Evolutionary conservation across 2,113 vertebrate species (phyloP).

Genomic region (Psilopogon haemacephalus): DNA sequence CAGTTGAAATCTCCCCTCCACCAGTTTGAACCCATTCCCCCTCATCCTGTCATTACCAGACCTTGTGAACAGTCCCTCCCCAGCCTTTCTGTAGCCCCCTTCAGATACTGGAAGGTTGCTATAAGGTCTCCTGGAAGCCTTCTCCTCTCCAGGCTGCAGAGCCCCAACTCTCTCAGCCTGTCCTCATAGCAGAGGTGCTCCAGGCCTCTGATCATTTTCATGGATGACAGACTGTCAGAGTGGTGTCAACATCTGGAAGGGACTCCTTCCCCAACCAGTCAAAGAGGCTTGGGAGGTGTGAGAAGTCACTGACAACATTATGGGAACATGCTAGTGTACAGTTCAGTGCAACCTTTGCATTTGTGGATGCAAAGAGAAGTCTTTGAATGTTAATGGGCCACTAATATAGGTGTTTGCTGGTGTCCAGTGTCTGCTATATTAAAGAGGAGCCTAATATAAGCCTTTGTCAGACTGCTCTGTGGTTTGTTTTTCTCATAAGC

Average conservation of each 20-base stretch:
- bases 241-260: not conserved
- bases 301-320: not conserved
- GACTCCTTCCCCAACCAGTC: not conserved
- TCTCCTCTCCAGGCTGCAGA: too few relatives aligned
- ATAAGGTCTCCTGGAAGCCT: too few relatives aligned
- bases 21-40: too few relatives aligned
- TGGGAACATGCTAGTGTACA: not conserved
- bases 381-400: rapidly evolving
- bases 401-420: not conserved
- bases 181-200: too few relatives aligned
- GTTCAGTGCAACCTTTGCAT: not conserved
- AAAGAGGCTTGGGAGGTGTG: not conserved
- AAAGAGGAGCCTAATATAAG: not conserved
- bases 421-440: not conserved
- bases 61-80: too few relatives aligned
- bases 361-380: not conserved
- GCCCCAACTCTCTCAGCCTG: too few relatives aligned
- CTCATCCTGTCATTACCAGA: too few relatives aligned
- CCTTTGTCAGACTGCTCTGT: not conserved
- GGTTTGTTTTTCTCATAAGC: not conserved
- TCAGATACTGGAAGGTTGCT: too few relatives aligned
- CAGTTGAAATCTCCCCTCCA: too few relatives aligned
- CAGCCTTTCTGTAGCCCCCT: too few relatives aligned
- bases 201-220: too few relatives aligned
- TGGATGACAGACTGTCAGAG: not conserved